Base-by-base conservation (phyloP, 2,888 invertebrate genomes). In the Amblyjoppa fuscipennis region DNA sequence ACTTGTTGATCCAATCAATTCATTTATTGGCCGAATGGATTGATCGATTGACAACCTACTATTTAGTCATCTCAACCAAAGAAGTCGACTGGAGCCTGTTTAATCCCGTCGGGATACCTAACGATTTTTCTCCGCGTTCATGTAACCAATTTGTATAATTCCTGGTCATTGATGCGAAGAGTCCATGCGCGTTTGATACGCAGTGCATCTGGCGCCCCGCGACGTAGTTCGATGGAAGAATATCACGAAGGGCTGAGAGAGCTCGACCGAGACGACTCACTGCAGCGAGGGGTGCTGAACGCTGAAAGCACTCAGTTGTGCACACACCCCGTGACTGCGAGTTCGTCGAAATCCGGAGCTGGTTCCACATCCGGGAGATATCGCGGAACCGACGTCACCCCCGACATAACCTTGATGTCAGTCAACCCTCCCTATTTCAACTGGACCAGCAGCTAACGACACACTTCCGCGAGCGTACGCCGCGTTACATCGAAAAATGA, bases 271-370 rank as follows among this genome's bases (percentile, higher is more conserved):
- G 61, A 77, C 28, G 31, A 31, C 53, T 9, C 49, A 70, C 45
- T 61, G 76, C n/a, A 70, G 34, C 16, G 59, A 34, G 34, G 49
- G n/a, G 25, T 51, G 78, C 68, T 61, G 75, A 31, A 53, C 38
- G 76, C n/a, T 51, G 49, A 64, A 81, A 74, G 73, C 74, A 73
- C 82, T 84, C 75, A 28, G 61, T 84, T 80, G 76, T 73, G 77
- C 76, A 80, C 71, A 81, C 82, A 86, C 31, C 28, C 64, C 25
- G 68, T 81, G 74, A 79, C 73, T 34, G 31, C 38, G 66, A 51
- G 41, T 51, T 68, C 6, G 56, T 53, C 56, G 38, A 73, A 73
- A 56, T 73, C 41, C 31, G 25, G 20, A 6, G 59, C 13, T 59
- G 28, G 41, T 56, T 73, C 59, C 59, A 38, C 73, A 25, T 73